These are phyloP conservation scores for Octodonta nipae DNA, from an alignment of 2,888 invertebrate species.

Conservation along the genomic window DNA sequence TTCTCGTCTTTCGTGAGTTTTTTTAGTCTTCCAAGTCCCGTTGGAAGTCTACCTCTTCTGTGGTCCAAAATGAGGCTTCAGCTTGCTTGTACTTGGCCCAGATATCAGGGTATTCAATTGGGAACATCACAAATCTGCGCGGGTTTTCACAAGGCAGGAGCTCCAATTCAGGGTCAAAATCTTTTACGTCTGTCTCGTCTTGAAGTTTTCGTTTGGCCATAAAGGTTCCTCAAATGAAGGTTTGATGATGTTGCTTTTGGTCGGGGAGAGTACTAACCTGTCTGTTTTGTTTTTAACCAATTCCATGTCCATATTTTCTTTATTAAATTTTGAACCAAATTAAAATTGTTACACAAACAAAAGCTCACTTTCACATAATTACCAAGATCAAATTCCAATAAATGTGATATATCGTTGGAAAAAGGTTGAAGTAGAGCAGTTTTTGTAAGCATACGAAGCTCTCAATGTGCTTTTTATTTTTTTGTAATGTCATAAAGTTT, in stretches of 20 bases:
- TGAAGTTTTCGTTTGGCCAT: conserved; percentile 16
- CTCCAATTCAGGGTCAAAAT: conserved; percentile 61
- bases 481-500: no score
- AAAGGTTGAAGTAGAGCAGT: no score
- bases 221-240: conserved; percentile 4
- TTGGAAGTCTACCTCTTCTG: conserved; percentile 91
- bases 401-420: no score
- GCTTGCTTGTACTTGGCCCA: conserved; percentile 99
- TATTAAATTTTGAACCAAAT: no score
- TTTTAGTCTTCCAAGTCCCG: conserved; percentile 85
- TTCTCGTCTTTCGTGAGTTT: conserved; percentile 69
- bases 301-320: conserved; percentile 21
- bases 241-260: conserved; percentile 18
- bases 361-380: no score
- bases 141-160: conserved; percentile 87
- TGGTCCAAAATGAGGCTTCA: conserved; percentile 98
- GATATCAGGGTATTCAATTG: conserved; percentile 90
- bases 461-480: no score
- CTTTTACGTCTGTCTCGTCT: conserved; percentile 18
- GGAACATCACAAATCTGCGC: conserved; percentile 84
- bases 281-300: conserved; percentile 13
- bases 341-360: no score
- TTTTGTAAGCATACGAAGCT: no score
- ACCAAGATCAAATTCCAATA: no score
- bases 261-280: conserved; percentile 20